phyloP scores from a whole-genome alignment of 2,888 invertebrate species.

The Drosophila anomalata region DNA sequence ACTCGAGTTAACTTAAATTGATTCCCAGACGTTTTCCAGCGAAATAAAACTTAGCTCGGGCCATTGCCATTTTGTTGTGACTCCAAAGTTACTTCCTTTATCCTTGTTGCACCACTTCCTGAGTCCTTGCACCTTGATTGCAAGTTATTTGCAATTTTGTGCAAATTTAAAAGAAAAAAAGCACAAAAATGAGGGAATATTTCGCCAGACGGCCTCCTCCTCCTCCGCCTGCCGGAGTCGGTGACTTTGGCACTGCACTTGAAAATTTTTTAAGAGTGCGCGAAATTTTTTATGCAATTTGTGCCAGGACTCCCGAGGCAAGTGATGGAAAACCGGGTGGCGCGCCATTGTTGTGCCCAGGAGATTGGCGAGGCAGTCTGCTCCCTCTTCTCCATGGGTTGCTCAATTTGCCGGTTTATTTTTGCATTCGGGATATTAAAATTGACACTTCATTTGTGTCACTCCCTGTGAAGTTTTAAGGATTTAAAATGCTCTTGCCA shows the following conservation, averaged over 20 bases:
- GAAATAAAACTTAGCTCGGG: slow-evolving; percentile 52
- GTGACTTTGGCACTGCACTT: slow-evolving; percentile 58
- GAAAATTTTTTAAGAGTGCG: slow-evolving; percentile 63
- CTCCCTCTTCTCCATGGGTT: slow-evolving; percentile 34
- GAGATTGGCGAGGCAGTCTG: slow-evolving; percentile 17
- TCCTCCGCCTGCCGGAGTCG: slow-evolving; percentile 6
- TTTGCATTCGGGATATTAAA: slow-evolving; percentile 54
- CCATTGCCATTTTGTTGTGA: slow-evolving; percentile 48
- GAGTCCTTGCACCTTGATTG: slow-evolving; percentile 76
- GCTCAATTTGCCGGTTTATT: slow-evolving; percentile 59
- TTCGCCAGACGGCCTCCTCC: slow-evolving; percentile 16
- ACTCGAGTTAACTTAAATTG: slow-evolving; percentile 80
- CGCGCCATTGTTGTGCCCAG: slow-evolving; percentile 21
- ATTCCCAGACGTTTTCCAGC: slow-evolving; percentile 68
- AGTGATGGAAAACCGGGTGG: not conserved
- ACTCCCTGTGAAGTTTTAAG: slow-evolving; percentile 35
- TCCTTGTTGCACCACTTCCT: slow-evolving; percentile 6
- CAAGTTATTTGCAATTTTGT: slow-evolving; percentile 81
- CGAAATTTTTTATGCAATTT: slow-evolving; percentile 71
- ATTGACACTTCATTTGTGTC: slow-evolving; percentile 68
- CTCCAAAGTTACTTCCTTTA: slow-evolving; percentile 37
- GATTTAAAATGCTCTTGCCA: slow-evolving; percentile 41
- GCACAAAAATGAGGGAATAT: slow-evolving; percentile 11
- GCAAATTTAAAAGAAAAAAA: slow-evolving; percentile 54
- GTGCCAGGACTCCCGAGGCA: slow-evolving; percentile 8